A percentile compares a stretch with the other conserved stretches of the same genome.
Conservation (phyloP, 1,140 invertebrate genomes). For the Drosophila seguyi region DNA sequence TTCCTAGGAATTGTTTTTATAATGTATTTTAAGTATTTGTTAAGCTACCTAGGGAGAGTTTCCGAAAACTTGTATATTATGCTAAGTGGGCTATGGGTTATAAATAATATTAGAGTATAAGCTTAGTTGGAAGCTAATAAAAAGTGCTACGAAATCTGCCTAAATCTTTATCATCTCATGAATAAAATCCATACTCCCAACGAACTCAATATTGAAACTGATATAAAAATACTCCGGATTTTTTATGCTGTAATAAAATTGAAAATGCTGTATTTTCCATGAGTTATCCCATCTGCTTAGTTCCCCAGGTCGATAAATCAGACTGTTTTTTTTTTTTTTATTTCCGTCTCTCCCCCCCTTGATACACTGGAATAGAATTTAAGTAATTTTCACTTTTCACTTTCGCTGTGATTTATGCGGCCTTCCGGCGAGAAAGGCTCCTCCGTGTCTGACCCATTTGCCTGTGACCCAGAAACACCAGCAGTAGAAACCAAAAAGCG, state of each 20-base stretch:
- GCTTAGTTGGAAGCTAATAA: background rate
- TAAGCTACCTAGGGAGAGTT: background rate
- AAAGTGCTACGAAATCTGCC: background rate
- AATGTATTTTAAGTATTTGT: background rate
- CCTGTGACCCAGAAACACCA: conserved; percentile 61
- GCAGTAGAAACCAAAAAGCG: conserved; percentile 12
- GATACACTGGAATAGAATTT: conserved; percentile 17
- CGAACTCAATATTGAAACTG: background rate
- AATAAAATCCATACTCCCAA: background rate
- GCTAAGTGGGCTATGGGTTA: background rate
- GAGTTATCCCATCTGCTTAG: conserved; percentile 6
- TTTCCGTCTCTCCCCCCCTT: background rate
- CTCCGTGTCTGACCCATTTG: conserved; percentile 55
- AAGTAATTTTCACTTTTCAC: conserved; percentile 57
- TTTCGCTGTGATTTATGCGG: conserved; percentile 70
- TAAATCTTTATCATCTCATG: background rate
- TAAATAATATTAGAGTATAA: background rate
- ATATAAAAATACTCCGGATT: background rate
- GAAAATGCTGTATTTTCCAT: background rate
- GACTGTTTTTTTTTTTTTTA: background rate
- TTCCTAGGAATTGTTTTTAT: background rate
- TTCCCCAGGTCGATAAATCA: conserved; percentile 27
- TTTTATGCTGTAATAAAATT: conserved; percentile 10
- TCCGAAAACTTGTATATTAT: background rate
- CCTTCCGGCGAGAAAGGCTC: conserved; percentile 11